Evolutionary conservation across 37 sponge, comb jelly and placozoan genomes (phyloP).

Genomic region (Aphrocallistes beatrix): DNA sequence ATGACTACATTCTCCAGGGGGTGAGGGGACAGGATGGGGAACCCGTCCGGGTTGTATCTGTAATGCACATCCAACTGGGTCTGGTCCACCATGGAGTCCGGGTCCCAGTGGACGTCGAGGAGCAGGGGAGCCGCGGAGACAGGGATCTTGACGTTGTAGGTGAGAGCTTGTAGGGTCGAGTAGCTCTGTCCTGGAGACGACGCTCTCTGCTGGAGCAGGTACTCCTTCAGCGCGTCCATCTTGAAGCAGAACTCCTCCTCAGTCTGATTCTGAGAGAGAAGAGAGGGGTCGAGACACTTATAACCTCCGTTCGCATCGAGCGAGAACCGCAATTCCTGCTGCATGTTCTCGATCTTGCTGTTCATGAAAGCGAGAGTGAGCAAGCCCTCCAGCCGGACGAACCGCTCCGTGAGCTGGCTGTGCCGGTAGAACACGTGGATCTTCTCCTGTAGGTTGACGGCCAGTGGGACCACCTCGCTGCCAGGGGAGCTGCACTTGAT

Average conservation of each 20-base stretch:
- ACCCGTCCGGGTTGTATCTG: not conserved
- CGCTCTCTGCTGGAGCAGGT: not conserved
- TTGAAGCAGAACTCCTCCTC: not conserved
- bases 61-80: not conserved
- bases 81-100: not conserved
- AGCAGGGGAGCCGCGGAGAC: not conserved
- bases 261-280: not conserved
- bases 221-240: not conserved
- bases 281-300: not conserved
- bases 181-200: not conserved
- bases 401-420: not conserved
- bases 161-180: not conserved
- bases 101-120: not conserved
- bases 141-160: not conserved
- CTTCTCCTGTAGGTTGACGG: not conserved
- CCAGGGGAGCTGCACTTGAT: not conserved
- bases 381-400: not conserved
- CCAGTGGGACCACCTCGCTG: not conserved
- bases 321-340: not conserved
- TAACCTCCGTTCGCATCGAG: not conserved
- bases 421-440: not conserved
- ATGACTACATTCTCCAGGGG: not conserved
- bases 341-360: not conserved
- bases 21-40: not conserved
- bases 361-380: not conserved